These are phyloP conservation scores for Sternotherus odoratus DNA, from an alignment of 2,797 vertebrate genomes.

Conservation along the genomic window DNA sequence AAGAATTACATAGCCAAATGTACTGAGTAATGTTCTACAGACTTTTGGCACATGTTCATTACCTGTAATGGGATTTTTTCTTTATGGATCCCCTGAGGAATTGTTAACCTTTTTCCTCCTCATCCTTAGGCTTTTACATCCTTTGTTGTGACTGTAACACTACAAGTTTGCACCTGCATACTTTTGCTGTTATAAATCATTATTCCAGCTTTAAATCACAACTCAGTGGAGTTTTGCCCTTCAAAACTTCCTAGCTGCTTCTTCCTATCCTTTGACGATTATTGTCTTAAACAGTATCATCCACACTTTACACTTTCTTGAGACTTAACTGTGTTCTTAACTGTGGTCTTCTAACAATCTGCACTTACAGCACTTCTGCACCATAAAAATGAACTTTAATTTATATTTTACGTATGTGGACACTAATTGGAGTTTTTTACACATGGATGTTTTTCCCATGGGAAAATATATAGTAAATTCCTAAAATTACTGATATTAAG, in stretches of 20 bases:
- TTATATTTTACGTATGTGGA: neutral
- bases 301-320: neutral
- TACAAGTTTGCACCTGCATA: constrained; percentile 2
- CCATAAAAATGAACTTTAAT: neutral
- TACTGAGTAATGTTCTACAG: neutral
- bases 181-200: constrained; percentile 7
- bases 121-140: constrained; percentile 1
- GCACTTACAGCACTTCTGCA: neutral
- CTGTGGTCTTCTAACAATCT: neutral
- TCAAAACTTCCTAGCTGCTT: constrained; percentile 12
- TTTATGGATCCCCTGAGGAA: constrained; percentile 22
- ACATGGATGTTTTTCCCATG: neutral
- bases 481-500: neutral
- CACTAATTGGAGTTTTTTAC: neutral
- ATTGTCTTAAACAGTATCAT: neutral
- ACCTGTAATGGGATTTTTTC: neutral
- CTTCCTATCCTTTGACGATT: neutral
- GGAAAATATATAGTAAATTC: neutral
- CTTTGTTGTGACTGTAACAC: constrained; percentile 23
- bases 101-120: constrained; percentile 26
- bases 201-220: constrained; percentile 34
- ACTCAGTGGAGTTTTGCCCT: neutral
- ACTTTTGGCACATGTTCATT: neutral
- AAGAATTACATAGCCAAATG: neutral
- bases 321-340: neutral